Base-by-base conservation (phyloP, 2,888 invertebrate species). In the Euzophera pinguis region DNA sequence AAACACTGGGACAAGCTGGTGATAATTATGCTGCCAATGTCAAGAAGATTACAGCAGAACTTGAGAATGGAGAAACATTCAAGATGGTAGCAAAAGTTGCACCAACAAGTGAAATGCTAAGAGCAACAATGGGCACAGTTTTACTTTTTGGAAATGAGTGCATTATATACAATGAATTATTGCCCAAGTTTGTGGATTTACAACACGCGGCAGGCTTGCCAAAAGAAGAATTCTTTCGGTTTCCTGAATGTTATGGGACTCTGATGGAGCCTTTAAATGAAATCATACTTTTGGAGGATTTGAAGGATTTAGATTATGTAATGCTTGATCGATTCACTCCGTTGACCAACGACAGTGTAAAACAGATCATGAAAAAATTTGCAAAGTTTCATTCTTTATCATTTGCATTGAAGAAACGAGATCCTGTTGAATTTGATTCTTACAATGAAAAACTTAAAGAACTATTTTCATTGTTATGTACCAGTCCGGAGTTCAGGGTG, bases 1-100 rank as follows among this genome's bases (percentile, higher is more conserved):
- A 64, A 37, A 49, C 61, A 5, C 67, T 78, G 1, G 77, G 77
- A 1, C 53, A 54, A 52, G 62, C 62, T 29, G 50, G 50, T 1
- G 50, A 49, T 29, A 49, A 49, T 27, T 49, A 39, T 14, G 10
- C 14, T 29, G 39, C 49, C 29, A 38, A 48, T 27, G 54, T 59
- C 3, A 53, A 59, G 38, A 59, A 61, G 50, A 61, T 75, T 14
- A 59, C 51, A 0, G 61, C 70, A 6, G 55, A 67, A 57, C 56
- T 61, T 17, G 65, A 67, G 10, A 55, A 67, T 55, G 69, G 63
- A 10, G 55, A 59, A 32, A 47, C 57, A n/a, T 67, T 75, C 49
- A 64, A 62, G 13, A 70, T 82, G 62, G 63, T 83, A 8, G 78
- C 69, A 0, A 83, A 83, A 62, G 58, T 80, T n/a, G 78, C 81